Percentiles rank a stretch among this genome's conserved stretches.
phyloP scores from a whole-genome alignment of 1,140 invertebrate species.

The Venustaconcha ellipsiformis region DNA sequence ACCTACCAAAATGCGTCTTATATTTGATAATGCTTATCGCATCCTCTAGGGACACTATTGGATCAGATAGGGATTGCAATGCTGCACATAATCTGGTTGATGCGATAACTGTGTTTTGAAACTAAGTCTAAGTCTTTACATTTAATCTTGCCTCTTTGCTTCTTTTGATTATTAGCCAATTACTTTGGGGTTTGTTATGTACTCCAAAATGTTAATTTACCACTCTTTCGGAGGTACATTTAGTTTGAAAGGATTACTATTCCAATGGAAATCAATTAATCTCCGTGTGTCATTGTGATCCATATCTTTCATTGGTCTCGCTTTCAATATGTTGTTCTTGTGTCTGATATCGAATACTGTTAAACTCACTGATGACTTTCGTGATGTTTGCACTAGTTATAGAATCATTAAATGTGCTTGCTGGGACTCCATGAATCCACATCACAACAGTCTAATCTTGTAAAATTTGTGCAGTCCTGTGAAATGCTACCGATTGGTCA shows the following conservation, averaged over 20 bases:
- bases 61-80: too few relatives aligned
- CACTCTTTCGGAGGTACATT: too few relatives aligned
- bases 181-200: slow-evolving; percentile 8
- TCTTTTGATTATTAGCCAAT: slow-evolving; percentile 17
- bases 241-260: slow-evolving; percentile 33
- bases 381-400: slow-evolving; percentile 8
- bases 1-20: too few relatives aligned
- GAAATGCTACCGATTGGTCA: too few relatives aligned
- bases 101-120: too few relatives aligned
- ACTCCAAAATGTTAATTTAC: slow-evolving; percentile 7
- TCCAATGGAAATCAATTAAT: slow-evolving; percentile 12
- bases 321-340: slow-evolving; percentile 41
- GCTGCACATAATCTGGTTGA: too few relatives aligned
- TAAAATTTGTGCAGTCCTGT: too few relatives aligned
- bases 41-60: too few relatives aligned
- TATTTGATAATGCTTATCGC: too few relatives aligned
- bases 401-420: slow-evolving; percentile 13
- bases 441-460: neutral
- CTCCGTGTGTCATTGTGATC: slow-evolving; percentile 24
- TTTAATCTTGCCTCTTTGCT: neutral
- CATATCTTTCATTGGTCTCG: slow-evolving; percentile 2
- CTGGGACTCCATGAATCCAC: neutral
- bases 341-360: slow-evolving; percentile 17
- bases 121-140: neutral
- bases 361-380: slow-evolving; percentile 30